Conservation (phyloP, 2,888 invertebrate species). For the Volucella inanis region DNA sequence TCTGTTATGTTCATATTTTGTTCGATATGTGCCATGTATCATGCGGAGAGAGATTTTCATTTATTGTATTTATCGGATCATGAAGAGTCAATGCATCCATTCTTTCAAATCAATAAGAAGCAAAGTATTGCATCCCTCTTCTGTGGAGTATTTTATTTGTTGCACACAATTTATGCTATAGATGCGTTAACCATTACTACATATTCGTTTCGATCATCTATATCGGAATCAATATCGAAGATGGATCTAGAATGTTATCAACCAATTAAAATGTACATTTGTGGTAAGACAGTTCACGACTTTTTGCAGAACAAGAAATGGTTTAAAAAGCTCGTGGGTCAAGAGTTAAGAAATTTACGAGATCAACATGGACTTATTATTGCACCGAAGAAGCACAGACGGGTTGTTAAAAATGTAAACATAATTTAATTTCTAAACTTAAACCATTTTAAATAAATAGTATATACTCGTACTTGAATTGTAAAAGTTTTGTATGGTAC, state of each 20-base stretch:
- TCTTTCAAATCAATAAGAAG: constrained; percentile 77
- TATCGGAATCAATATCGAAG: constrained; percentile 8
- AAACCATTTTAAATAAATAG: no score
- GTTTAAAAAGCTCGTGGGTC: constrained; percentile 66
- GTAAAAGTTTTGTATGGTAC: no score
- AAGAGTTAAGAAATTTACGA: constrained; percentile 19
- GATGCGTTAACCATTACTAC: constrained; percentile 73
- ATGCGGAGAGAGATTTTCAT: constrained; percentile 78
- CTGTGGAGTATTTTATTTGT: constrained; percentile 76
- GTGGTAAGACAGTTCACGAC: constrained; percentile 70
- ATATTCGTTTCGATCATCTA: constrained; percentile 30
- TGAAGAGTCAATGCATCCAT: constrained; percentile 76
- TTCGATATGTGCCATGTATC: constrained; percentile 77
- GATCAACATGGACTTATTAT: not conserved
- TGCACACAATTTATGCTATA: constrained; percentile 78
- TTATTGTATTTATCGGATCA: constrained; percentile 76
- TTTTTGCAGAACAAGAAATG: constrained; percentile 70
- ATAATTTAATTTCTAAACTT: no score
- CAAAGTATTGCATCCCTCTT: constrained; percentile 78
- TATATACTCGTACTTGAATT: no score
- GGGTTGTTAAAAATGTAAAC: no score
- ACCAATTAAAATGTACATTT: constrained; percentile 74
- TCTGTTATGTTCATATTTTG: constrained; percentile 74
- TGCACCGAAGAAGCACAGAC: no score
- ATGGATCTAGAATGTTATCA: constrained; percentile 35